phyloP scores from a whole-genome alignment of 2,888 invertebrate genomes.

The Melanostoma mellinum region DNA sequence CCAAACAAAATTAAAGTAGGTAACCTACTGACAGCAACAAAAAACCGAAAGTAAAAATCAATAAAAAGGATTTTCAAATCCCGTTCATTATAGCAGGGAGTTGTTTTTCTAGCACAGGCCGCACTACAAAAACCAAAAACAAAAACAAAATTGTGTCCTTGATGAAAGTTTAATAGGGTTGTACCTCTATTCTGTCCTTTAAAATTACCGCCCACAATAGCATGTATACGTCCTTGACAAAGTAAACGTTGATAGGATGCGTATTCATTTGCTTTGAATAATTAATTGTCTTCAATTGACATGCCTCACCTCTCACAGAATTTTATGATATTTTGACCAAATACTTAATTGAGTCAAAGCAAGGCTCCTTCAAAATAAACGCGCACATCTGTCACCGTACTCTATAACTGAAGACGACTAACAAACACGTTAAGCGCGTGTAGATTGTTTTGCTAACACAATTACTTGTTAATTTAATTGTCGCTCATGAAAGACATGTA shows the following conservation, averaged over 20 bases:
- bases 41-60: conserved; percentile 7
- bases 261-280: conserved; percentile 61
- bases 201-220: conserved; percentile 32
- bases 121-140: conserved; percentile 1
- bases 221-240: conserved; percentile 27
- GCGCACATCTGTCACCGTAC: background rate
- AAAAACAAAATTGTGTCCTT: conserved; percentile 33
- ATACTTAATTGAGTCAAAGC: background rate
- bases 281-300: conserved; percentile 53
- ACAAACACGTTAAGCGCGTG: conserved; percentile 11
- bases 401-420: no score
- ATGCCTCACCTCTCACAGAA: conserved; percentile 19
- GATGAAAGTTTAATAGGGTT: conserved; percentile 35
- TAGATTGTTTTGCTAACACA: conserved; percentile 48
- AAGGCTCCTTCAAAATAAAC: conserved; percentile 29
- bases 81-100: background rate
- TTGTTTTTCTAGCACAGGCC: conserved; percentile 19
- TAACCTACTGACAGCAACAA: conserved; percentile 15
- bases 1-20: background rate
- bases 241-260: conserved; percentile 9
- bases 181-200: conserved; percentile 31
- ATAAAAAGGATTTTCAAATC: conserved; percentile 24
- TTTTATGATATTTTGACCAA: background rate
- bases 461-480: conserved; percentile 61
- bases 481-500: conserved; percentile 19